Percentiles rank a stretch among this genome's conserved stretches.
Evolutionary conservation across 1,140 invertebrate species (phyloP).

Genomic region (Tetramorium alpestre): DNA sequence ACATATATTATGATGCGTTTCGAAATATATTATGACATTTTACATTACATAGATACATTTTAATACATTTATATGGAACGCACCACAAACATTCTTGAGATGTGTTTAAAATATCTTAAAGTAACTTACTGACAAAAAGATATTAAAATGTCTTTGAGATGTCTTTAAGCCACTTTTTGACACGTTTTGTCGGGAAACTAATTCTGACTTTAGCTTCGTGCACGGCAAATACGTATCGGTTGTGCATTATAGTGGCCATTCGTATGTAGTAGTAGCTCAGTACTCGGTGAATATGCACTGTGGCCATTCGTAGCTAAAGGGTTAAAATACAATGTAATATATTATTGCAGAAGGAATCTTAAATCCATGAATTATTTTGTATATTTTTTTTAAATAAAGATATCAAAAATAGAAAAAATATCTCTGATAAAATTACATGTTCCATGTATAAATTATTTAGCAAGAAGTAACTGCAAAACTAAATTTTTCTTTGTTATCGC

Average conservation of each 20-base stretch:
- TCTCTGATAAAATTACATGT: slow-evolving; percentile 8
- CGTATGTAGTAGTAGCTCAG: not conserved
- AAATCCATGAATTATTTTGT: slow-evolving; percentile 23
- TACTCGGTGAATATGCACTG: slow-evolving; percentile 6
- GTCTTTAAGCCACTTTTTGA: not conserved
- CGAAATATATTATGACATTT: no score
- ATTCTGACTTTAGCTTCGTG: not conserved
- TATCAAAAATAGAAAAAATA: slow-evolving; percentile 19
- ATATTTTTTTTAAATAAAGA: slow-evolving; percentile 69
- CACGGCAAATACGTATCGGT: not conserved
- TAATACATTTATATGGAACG: no score
- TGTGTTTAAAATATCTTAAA: no score
- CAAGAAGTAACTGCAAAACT: not conserved
- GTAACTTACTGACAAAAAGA: no score
- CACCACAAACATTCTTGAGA: no score
- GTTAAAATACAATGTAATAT: slow-evolving; percentile 32
- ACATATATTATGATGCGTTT: no score
- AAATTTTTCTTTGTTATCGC: not conserved
- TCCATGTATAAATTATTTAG: slow-evolving; percentile 38
- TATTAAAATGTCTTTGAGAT: not conserved
- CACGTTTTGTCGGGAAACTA: not conserved
- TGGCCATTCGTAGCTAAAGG: slow-evolving; percentile 10
- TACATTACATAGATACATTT: no score
- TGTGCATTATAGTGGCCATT: not conserved
- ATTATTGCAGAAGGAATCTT: slow-evolving; percentile 40